phyloP scores from a whole-genome alignment of 2,888 invertebrate species.

The Meiosimyza platycephala region DNA sequence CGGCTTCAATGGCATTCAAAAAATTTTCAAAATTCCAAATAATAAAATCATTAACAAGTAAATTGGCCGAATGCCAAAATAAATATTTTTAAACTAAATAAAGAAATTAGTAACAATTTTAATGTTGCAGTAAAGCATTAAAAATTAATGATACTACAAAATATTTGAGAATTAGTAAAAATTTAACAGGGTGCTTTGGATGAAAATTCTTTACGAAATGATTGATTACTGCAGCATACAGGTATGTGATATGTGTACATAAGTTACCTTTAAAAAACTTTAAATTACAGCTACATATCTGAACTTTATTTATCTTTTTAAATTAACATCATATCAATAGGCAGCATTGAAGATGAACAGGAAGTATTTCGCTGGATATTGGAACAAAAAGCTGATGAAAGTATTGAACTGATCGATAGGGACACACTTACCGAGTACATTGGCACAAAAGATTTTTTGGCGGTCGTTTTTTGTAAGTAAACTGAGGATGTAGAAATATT shows the following conservation, averaged over 20 bases:
- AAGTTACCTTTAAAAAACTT: background rate
- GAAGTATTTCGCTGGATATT: constrained; percentile 92
- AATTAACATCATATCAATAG: constrained; percentile 64
- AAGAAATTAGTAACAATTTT: constrained; percentile 45
- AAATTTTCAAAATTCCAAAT: too few relatives aligned
- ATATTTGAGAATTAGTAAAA: constrained; percentile 3
- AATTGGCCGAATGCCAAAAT: too few relatives aligned
- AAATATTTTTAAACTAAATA: constrained; percentile 36
- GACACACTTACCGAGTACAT: constrained; percentile 86
- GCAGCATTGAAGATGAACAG: constrained; percentile 79
- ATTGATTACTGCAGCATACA: constrained; percentile 61
- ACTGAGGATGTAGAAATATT: too few relatives aligned
- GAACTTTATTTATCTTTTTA: constrained; percentile 22
- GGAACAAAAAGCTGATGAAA: constrained; percentile 90
- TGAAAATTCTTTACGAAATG: constrained; percentile 51
- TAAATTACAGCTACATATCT: background rate
- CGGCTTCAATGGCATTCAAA: too few relatives aligned
- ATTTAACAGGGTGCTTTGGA: too few relatives aligned
- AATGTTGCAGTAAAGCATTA: constrained; percentile 8
- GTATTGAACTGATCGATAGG: constrained; percentile 89
- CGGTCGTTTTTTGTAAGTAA: constrained; percentile 91
- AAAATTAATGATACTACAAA: constrained; percentile 26
- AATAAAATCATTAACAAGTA: too few relatives aligned
- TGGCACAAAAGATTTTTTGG: constrained; percentile 89
- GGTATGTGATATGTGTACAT: constrained; percentile 53